Conservation (phyloP, 2,797 vertebrate genomes). For the Mormyrus proboscirostris region DNA sequence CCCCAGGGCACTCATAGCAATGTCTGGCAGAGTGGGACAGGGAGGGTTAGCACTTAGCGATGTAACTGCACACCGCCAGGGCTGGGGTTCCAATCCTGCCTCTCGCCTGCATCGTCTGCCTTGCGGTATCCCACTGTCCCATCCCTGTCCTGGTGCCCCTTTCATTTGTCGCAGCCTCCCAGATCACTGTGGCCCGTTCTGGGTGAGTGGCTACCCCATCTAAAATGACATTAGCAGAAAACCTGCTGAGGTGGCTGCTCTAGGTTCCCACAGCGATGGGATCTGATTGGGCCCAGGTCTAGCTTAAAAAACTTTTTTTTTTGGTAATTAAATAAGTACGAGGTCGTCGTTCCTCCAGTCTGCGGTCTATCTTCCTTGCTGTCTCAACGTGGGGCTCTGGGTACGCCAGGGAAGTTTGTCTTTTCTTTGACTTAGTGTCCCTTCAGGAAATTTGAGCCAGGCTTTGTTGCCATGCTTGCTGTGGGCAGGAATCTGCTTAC, state of each 20-base stretch:
- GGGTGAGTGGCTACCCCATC: neutral
- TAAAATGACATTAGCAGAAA: neutral
- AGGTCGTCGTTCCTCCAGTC: conserved; percentile 20
- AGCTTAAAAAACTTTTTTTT: neutral
- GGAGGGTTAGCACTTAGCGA: neutral
- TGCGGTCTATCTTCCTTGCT: conserved; percentile 35
- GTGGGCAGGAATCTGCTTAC: neutral
- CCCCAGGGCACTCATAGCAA: neutral
- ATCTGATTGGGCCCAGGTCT: neutral
- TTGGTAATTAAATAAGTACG: conserved; percentile 21
- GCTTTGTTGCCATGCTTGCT: neutral
- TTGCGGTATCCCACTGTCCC: neutral
- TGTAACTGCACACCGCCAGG: neutral
- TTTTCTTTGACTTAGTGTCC: conserved; percentile 21
- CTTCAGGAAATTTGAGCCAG: neutral
- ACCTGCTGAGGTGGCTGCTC: neutral
- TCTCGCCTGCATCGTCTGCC: neutral
- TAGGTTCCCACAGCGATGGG: no score
- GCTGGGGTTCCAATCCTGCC: neutral
- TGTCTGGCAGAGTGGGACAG: neutral
- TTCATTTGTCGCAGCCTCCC: neutral
- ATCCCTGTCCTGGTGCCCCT: neutral
- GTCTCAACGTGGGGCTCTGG: conserved; percentile 18
- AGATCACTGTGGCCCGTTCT: neutral
- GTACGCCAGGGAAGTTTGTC: conserved; percentile 25